These are phyloP conservation scores for Choreutis nemorana DNA, from an alignment of 2,888 invertebrate species.

Conservation along the genomic window DNA sequence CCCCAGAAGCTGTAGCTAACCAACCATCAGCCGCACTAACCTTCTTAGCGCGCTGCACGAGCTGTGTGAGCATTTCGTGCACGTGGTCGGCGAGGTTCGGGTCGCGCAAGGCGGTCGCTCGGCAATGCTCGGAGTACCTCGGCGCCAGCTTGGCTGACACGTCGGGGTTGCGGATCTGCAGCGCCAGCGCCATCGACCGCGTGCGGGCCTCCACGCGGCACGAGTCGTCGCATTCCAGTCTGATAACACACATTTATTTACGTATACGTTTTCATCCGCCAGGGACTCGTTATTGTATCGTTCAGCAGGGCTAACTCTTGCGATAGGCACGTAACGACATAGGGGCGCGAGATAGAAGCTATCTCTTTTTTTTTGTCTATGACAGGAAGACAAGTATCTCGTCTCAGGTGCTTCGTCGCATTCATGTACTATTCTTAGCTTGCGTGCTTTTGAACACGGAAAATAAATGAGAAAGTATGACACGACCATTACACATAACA, in stretches of 20 bases:
- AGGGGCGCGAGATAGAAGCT: too few species aligned
- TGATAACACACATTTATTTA: constrained; percentile 22
- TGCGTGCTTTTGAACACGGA: too few species aligned
- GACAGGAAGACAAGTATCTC: too few species aligned
- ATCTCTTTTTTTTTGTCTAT: too few species aligned
- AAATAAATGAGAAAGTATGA: too few species aligned
- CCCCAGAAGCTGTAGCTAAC: too few species aligned
- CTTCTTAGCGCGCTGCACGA: constrained; percentile 88
- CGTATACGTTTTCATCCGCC: not conserved
- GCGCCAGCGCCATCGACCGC: constrained; percentile 85
- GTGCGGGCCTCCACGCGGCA: constrained; percentile 90
- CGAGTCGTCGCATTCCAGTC: constrained; percentile 92
- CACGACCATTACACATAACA: too few species aligned
- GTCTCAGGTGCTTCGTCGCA: too few species aligned
- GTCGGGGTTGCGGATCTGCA: constrained; percentile 94
- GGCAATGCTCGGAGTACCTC: constrained; percentile 86
- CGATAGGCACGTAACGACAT: not conserved
- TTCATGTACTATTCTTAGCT: too few species aligned
- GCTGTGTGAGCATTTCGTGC: constrained; percentile 83
- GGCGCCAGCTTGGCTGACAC: constrained; percentile 80
- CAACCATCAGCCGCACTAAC: too few species aligned
- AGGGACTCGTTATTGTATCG: too few species aligned
- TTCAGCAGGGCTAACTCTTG: too few species aligned
- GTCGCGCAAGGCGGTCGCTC: constrained; percentile 83
- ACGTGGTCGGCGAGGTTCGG: constrained; percentile 80